Conservation (phyloP, 2,888 invertebrate species). For the Epinotia demarniana region DNA sequence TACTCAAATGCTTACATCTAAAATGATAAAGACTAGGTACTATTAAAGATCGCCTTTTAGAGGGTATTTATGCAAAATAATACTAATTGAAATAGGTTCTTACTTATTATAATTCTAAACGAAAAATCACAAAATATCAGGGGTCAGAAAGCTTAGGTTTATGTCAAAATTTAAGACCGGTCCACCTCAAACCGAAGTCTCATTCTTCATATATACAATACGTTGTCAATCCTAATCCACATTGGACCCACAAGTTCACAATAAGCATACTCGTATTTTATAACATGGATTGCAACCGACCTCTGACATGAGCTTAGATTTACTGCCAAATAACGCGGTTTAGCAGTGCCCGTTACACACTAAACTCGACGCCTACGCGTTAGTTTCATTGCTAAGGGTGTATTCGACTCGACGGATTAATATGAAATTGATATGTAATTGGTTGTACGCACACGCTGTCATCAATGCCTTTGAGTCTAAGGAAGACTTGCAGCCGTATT, state of each 20-base stretch:
- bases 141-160: not conserved
- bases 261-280: slow-evolving; percentile 17
- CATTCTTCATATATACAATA: not conserved
- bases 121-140: not conserved
- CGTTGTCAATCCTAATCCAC: not conserved
- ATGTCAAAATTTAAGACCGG: not conserved
- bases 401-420: not conserved
- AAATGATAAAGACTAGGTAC: no score
- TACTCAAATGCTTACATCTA: no score
- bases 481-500: no score
- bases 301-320: slow-evolving; percentile 31
- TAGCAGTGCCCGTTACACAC: slow-evolving; percentile 25
- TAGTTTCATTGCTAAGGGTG: slow-evolving; percentile 15
- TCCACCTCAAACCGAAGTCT: not conserved
- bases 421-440: not conserved
- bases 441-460: not conserved
- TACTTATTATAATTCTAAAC: not conserved
- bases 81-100: no score
- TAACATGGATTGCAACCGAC: slow-evolving; percentile 13
- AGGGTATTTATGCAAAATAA: no score
- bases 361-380: slow-evolving; percentile 25
- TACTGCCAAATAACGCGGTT: slow-evolving; percentile 28
- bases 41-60: no score
- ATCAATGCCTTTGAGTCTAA: no score
- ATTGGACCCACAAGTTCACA: not conserved